Base-by-base conservation (phyloP, 2,797 vertebrate genomes). In the Sebastes variabilis region DNA sequence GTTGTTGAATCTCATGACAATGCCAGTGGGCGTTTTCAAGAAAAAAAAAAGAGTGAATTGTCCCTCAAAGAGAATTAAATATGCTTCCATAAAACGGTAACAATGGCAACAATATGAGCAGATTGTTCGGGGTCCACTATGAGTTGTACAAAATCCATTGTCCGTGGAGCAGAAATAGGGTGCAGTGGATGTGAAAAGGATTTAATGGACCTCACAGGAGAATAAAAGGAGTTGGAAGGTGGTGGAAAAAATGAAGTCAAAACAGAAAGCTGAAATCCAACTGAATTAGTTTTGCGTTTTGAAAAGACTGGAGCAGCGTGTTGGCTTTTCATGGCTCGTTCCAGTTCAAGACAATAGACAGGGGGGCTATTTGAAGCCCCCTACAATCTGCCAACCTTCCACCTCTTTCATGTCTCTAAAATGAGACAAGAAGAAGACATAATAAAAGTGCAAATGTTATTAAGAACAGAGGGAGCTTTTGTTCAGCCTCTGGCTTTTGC, bases 371-470 rank as follows among this genome's bases (percentile, higher is more conserved):
- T 92, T 90, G 87, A 92, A 90, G 85, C 80, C 58, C 69, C 69
- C 69, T 36, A 60, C 76, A 84, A 73, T 87, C 69, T 71, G 77
- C 72, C 75, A 86, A 77, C 79, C 79, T 85, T 87, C 72, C 49
- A 79, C 36, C 69, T 80, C 87, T 88, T 90, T 92, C 68, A 86
- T 89, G 81, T 91, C 85, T 87, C 77, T 46, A 85, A 92, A 93
- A 93, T 89, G 79, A 91, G 81, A 77, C 65, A 60, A 79, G 60
- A 72, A 18, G 18, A 34, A 29, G 36, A 13, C 24, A 27, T 6
- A 49, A 34, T 60, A 68, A 82, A 67, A 77, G 77, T 78, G 52
- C 70, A 88, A 82, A 89, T 83, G 76, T 86, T 66, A 88, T 85
- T 65, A 83, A 42, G 77, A 70, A 71, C 56, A 84, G 70, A 72